A percentile compares a stretch with the other conserved stretches of the same genome.
These are phyloP conservation scores for Anoplolepis gracilipes DNA, from an alignment of 1,140 invertebrate genomes.

Conservation along the genomic window DNA sequence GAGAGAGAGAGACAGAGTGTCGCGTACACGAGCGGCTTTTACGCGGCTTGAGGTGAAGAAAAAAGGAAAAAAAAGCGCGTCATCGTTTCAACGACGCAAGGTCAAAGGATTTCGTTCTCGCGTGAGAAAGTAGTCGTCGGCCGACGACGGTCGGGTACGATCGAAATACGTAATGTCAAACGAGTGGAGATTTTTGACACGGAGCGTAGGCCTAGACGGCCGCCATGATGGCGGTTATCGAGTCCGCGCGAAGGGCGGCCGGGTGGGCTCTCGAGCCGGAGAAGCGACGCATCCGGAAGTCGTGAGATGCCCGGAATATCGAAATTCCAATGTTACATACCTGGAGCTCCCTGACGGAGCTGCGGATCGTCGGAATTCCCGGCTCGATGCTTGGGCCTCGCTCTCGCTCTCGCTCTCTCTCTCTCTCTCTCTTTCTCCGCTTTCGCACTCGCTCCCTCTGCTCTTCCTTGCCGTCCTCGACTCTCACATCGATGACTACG, in stretches of 20 bases:
- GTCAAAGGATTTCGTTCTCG: background rate
- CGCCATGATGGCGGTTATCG: slow-evolving; percentile 68
- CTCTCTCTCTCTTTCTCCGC: slow-evolving; percentile 31
- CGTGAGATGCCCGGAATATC: background rate
- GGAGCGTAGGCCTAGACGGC: slow-evolving; percentile 67
- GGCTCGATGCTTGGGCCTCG: slow-evolving; percentile 56
- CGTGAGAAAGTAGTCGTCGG: slow-evolving; percentile 9
- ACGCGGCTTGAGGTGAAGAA: background rate
- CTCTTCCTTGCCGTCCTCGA: slow-evolving; percentile 64
- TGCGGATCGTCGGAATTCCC: slow-evolving; percentile 60
- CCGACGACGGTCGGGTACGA: slow-evolving; percentile 7
- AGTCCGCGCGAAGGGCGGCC: slow-evolving; percentile 48
- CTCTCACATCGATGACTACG: slow-evolving; percentile 74
- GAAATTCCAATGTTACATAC: slow-evolving; percentile 31
- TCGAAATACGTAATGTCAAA: slow-evolving; percentile 66
- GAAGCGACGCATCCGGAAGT: slow-evolving; percentile 36
- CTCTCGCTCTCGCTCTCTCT: too few relatives aligned
- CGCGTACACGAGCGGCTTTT: background rate
- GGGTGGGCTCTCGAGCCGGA: slow-evolving; percentile 21
- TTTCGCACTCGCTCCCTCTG: slow-evolving; percentile 63
- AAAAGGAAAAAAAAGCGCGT: background rate
- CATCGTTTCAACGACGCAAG: background rate
- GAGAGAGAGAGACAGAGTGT: background rate
- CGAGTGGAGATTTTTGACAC: slow-evolving; percentile 69
- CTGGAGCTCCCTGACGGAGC: slow-evolving; percentile 74